Evolutionary conservation across 1,140 invertebrate genomes (phyloP).

Genomic region (Atopsyche davidsoni): DNA sequence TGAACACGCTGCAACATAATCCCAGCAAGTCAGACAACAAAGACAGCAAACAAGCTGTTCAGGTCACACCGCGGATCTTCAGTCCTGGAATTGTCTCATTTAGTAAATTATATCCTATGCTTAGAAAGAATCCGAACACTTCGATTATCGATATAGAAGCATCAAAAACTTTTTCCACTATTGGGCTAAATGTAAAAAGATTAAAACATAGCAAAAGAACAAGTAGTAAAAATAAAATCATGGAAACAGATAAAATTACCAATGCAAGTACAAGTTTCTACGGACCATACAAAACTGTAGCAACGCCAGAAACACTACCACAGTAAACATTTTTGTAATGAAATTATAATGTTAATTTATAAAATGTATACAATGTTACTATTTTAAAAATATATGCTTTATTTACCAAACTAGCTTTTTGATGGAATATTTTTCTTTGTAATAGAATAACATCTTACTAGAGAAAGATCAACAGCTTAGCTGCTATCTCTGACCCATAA

Average conservation of each 20-base stretch:
- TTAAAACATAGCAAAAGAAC: constrained; percentile 25
- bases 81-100: constrained; percentile 27
- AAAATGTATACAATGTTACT: constrained; percentile 20
- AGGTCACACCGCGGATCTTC: constrained; percentile 28
- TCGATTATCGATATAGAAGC: constrained; percentile 14
- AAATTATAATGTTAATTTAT: too few relatives aligned
- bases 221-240: constrained; percentile 14
- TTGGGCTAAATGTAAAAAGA: constrained; percentile 23
- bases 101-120: constrained; percentile 42
- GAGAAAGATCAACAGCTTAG: too few relatives aligned
- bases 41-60: constrained; percentile 15
- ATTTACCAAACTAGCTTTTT: too few relatives aligned
- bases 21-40: constrained; percentile 12
- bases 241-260: neutral
- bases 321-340: too few relatives aligned
- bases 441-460: too few relatives aligned
- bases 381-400: too few relatives aligned
- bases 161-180: constrained; percentile 16
- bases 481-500: too few relatives aligned
- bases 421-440: too few relatives aligned
- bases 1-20: constrained; percentile 16
- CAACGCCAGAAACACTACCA: constrained; percentile 1
- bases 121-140: constrained; percentile 15
- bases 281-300: constrained; percentile 8
- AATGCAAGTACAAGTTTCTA: constrained; percentile 4